These are phyloP conservation scores for Nicator chloris DNA, from an alignment of 2,113 vertebrate species.

Conservation along the genomic window DNA sequence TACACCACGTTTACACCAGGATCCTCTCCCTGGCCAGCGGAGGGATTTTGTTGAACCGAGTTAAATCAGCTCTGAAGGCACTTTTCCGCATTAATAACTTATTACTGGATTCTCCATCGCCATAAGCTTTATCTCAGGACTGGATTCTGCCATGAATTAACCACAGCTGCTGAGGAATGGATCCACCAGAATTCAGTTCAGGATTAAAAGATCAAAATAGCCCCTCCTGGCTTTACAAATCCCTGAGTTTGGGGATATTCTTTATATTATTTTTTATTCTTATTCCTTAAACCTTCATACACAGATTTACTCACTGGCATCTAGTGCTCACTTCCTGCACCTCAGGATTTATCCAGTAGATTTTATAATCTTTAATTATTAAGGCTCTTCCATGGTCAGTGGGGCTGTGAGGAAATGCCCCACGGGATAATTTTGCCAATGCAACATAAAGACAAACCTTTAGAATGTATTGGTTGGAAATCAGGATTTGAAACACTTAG, in stretches of 20 bases:
- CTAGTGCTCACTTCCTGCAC: not conserved
- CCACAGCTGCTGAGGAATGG: not conserved
- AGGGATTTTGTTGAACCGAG: not conserved
- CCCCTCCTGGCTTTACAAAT: not conserved
- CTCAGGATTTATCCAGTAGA: not conserved
- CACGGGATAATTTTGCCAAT: not conserved
- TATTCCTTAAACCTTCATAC: not conserved
- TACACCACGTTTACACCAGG: accelerated
- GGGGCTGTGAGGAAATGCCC: not conserved
- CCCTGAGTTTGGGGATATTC: not conserved
- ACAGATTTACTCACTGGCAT: not conserved
- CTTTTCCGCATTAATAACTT: not conserved
- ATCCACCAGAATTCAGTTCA: not conserved
- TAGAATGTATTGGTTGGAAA: not conserved
- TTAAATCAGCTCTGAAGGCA: not conserved
- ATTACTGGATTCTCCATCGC: not conserved
- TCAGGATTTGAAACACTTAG: not conserved
- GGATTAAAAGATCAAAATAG: not conserved
- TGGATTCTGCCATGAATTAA: not conserved
- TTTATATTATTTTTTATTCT: not conserved
- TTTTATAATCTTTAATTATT: not conserved
- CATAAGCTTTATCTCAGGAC: not conserved
- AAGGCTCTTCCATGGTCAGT: not conserved
- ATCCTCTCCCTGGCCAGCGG: not conserved
- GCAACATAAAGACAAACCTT: not conserved